Base-by-base conservation (phyloP, 2,888 invertebrate species). In the Congeria kusceri region DNA sequence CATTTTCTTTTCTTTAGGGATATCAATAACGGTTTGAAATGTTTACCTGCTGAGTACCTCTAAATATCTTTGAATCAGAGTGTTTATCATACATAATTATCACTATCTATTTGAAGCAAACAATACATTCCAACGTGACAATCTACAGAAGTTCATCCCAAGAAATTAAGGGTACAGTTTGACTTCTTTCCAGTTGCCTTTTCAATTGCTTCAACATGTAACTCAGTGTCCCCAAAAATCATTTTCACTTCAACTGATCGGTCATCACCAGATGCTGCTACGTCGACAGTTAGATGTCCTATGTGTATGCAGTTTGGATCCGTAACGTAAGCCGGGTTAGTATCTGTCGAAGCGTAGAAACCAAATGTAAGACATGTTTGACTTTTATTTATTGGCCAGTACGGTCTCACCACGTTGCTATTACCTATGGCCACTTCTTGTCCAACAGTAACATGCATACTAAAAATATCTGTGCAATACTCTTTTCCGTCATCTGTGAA, bases 151-250 rank as follows among this genome's bases (percentile, higher is more conserved):
- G n/a, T n/a, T n/a, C n/a, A 77, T 5, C 66, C 72, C 29, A 85
- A 65, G 63, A 86, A 84, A 53, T 86, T 70, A 63, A 86, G 72
- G 15, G 66, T 74, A 4, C 82, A 80, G 9, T 46, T 59, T 27
- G 71, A 39, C 13, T 62, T 61, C 25, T 62, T 64, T 0, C 70
- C 66, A 7, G 79, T 72, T 20, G 68, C 68, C 5, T 65, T 68
- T 44, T 82, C 82, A 5, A 20, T 53, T 7, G 86, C 86, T 47
- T 76, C 67, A 13, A 84, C 84, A 9, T 70, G 58, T 3, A 86
- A 47, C 46, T 83, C 84, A 1, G 86, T 86, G 18, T 69, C 81
- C n/a, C 83, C 77, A 65, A 86, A 86, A 2, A 71, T 77, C 79
- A 86, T 79, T 46, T 76, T 65, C 0, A 83, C 81, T 3, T 66